Evolutionary conservation across 2,113 vertebrate species (phyloP), one percentile per base, ranked within the genome.

Genomic region (Okapia johnstoni): DNA sequence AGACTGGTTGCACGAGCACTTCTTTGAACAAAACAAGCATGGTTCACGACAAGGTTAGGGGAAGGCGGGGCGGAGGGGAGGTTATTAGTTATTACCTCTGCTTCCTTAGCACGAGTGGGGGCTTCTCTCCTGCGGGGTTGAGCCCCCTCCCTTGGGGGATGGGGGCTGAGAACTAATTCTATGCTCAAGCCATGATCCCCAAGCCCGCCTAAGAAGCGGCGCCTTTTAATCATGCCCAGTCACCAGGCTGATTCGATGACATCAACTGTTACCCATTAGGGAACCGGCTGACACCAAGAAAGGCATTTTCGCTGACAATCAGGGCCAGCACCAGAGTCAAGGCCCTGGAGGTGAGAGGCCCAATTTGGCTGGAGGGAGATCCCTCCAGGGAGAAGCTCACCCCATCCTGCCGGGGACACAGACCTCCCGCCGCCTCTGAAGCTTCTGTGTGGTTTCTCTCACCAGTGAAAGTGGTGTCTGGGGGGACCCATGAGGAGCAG

Each of bases 231-330:
- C 98, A 96, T 96, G 97, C 97, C 96, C 97, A 97, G 98, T 98
- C 97, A 97, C 95, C 95, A 77, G 87, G 96, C 98, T 98, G 97
- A 97, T 98, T 98, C 97, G 96, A 98, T 97, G 98, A 98, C 98
- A 96, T 97, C 97, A 94, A 97, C 97, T 98, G 96, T 98, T 98
- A 96, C 96, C 98, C 98, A 94, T 98, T 98, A 98, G 98, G 97
- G 98, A 98, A 98, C 80, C 28, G 91, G 88, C 97, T 97, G 98
- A 98, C 97, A 98, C 89, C 92, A 95, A 98, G 98, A 98, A 98
- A 99, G 98, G 96, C 95, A 98, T 98, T 98, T 98, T 89, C 19
- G 40, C 97, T 98, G 97, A 96, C 96, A 88, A 61, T 88, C 96
- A 98, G 86, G 89, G 96, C 96, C 96, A 23, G 77, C 15, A n/a